phyloP scores from a whole-genome alignment of 1,140 invertebrate species.

The Drosophila sproati region DNA sequence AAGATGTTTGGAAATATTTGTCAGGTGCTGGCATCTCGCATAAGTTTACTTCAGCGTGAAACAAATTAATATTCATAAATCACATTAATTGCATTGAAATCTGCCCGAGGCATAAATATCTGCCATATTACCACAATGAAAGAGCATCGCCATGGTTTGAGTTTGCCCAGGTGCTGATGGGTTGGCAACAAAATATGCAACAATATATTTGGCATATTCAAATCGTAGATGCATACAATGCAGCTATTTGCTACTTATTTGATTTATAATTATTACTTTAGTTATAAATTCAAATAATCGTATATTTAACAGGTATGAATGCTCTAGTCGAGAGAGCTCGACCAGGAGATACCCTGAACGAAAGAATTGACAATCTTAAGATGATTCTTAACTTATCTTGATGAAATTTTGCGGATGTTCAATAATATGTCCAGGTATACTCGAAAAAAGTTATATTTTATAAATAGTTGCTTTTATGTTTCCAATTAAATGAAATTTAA shows the following conservation, averaged over 20 bases:
- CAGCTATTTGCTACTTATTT: constrained; percentile 5
- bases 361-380: too few species aligned
- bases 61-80: constrained; percentile 73
- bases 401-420: too few species aligned
- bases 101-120: constrained; percentile 41
- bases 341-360: too few species aligned
- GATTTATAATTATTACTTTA: constrained; percentile 8
- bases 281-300: constrained; percentile 1
- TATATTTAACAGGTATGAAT: too few species aligned
- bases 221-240: constrained; percentile 5
- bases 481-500: too few species aligned
- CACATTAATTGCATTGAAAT: constrained; percentile 64
- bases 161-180: constrained; percentile 59
- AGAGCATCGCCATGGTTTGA: constrained; percentile 15
- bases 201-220: constrained; percentile 39
- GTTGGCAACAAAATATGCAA: constrained; percentile 36
- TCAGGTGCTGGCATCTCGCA: constrained; percentile 16
- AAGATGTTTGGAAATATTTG: constrained; percentile 58
- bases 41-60: constrained; percentile 46
- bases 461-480: too few species aligned
- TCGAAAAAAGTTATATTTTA: too few species aligned
- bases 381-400: too few species aligned
- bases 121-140: constrained; percentile 18
- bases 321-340: too few species aligned
- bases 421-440: too few species aligned